A percentile compares a stretch with the other conserved stretches of the same genome.
Evolutionary conservation across 1,140 invertebrate genomes (phyloP).

Genomic region (Drosophila biarmipes): DNA sequence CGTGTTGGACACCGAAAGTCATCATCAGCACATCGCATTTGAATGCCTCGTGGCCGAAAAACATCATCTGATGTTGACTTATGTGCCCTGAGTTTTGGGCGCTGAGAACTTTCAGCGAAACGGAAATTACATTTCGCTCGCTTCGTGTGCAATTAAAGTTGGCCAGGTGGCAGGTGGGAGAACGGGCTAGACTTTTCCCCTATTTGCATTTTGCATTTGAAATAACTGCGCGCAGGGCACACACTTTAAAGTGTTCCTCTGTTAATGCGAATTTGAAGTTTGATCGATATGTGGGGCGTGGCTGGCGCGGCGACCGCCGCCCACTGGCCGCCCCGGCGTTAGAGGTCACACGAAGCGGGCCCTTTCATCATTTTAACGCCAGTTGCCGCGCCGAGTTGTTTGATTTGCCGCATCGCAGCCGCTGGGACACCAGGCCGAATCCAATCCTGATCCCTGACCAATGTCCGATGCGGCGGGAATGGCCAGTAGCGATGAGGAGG

Average conservation of each 20-base stretch:
- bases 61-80: constrained; percentile 65
- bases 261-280: constrained; percentile 80
- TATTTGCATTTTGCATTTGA: constrained; percentile 28
- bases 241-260: constrained; percentile 75
- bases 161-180: not conserved
- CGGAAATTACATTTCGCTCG: constrained; percentile 77
- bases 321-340: constrained; percentile 62
- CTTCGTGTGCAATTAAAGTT: constrained; percentile 72
- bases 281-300: constrained; percentile 77
- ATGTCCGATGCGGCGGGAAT: constrained; percentile 54
- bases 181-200: constrained; percentile 50
- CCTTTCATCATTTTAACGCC: constrained; percentile 67
- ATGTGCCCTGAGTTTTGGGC: constrained; percentile 19
- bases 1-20: constrained; percentile 39
- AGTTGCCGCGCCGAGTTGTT: constrained; percentile 63
- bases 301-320: constrained; percentile 29
- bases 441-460: not conserved
- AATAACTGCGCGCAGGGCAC: constrained; percentile 39
- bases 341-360: constrained; percentile 61
- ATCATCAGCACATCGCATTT: constrained; percentile 41
- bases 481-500: constrained; percentile 70
- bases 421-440: constrained; percentile 8
- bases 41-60: constrained; percentile 22
- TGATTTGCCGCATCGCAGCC: constrained; percentile 53
- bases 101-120: constrained; percentile 44